Evolutionary conservation across 2,797 vertebrate genomes (phyloP).

Genomic region (Sebastes itinus): DNA sequence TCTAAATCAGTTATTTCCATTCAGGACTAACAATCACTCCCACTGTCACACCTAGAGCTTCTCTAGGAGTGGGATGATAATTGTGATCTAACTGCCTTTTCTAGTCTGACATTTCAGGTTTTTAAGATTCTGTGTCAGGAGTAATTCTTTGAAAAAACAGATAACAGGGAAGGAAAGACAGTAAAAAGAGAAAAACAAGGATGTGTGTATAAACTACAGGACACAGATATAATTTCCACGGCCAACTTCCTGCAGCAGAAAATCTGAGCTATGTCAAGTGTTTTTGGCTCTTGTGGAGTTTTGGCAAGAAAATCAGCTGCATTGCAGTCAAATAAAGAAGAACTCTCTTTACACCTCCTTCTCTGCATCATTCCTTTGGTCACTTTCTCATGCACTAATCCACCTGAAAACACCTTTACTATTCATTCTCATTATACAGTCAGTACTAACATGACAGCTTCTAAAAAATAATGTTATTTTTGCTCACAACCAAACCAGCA

Average conservation of each 20-base stretch:
- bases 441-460: constrained; percentile 8
- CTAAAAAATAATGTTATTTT: constrained; percentile 46
- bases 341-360: constrained; percentile 26
- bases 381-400: constrained; percentile 1
- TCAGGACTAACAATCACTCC: background rate
- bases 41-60: background rate
- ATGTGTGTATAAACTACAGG: constrained; percentile 13
- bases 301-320: constrained; percentile 74
- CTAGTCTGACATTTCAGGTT: background rate
- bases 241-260: constrained; percentile 68
- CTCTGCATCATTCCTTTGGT: constrained; percentile 35
- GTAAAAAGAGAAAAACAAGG: constrained; percentile 16
- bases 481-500: constrained; percentile 36
- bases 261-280: constrained; percentile 56
- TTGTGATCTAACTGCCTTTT: background rate
- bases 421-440: background rate
- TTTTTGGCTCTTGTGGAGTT: constrained; percentile 68
- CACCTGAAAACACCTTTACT: constrained; percentile 18
- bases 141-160: background rate
- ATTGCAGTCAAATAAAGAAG: constrained; percentile 73
- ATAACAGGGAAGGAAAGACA: background rate
- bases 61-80: background rate
- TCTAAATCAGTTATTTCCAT: background rate
- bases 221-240: constrained; percentile 31
- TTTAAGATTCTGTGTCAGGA: background rate